Evolutionary conservation across 2,113 vertebrate genomes (phyloP).

Genomic region (Onychostruthus taczanowskii): DNA sequence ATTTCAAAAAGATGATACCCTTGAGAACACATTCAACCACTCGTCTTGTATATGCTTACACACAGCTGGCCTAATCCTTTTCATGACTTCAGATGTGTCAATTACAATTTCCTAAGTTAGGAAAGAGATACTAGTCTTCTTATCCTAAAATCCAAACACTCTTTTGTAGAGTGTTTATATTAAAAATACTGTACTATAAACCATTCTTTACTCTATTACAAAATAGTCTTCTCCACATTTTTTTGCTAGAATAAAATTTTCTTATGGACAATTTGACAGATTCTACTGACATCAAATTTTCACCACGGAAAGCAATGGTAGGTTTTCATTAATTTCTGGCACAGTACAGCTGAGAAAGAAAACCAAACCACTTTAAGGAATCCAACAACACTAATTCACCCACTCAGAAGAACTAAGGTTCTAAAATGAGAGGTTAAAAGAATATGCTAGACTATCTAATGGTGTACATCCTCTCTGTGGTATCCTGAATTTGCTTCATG

Average conservation of each 20-base stretch:
- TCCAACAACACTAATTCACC: neutral
- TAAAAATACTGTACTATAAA: neutral
- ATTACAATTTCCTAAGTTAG: conserved; percentile 6
- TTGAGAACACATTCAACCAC: conserved; percentile 66
- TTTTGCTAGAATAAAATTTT: neutral
- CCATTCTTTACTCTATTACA: neutral
- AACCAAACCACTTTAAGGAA: neutral
- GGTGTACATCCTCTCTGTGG: neutral
- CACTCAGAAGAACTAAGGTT: neutral
- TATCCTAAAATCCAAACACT: neutral
- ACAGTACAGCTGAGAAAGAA: neutral
- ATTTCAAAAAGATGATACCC: conserved; percentile 66
- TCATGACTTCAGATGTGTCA: conserved; percentile 45
- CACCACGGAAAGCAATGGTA: neutral
- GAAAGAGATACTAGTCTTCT: neutral
- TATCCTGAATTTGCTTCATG: neutral
- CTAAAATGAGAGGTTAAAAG: neutral
- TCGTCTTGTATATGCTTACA: conserved; percentile 63
- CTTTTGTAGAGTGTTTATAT: neutral
- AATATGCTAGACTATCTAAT: neutral
- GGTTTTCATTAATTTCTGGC: neutral
- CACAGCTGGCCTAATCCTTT: conserved; percentile 60
- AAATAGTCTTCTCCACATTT: neutral
- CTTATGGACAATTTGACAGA: neutral
- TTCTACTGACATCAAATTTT: neutral